Conservation (phyloP, 1,140 invertebrate species). For the Drosophila gunungcola region DNA sequence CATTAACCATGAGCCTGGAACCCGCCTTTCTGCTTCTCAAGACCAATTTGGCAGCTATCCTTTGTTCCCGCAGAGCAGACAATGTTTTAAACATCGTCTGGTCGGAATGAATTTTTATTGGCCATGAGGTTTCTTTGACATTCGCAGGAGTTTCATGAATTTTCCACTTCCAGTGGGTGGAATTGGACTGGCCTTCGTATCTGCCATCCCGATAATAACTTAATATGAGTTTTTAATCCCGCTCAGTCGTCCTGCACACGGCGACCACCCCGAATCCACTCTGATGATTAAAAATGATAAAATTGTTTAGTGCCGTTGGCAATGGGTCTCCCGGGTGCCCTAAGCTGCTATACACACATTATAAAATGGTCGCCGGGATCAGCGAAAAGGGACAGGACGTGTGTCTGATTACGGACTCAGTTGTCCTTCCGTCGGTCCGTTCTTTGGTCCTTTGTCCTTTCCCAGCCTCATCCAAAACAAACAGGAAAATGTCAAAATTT, state of each 20-base stretch:
- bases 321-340: conserved; percentile 75
- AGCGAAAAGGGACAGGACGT: conserved; percentile 58
- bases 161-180: conserved; percentile 25
- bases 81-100: conserved; percentile 71
- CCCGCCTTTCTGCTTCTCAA: conserved; percentile 15
- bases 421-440: conserved; percentile 16
- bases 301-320: conserved; percentile 81
- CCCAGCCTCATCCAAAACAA: conserved; percentile 55
- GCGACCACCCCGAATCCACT: conserved; percentile 65
- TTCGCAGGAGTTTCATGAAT: conserved; percentile 46
- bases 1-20: conserved; percentile 74
- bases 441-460: neutral
- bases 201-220: conserved; percentile 78
- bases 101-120: conserved; percentile 77
- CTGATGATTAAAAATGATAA: conserved; percentile 85
- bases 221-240: conserved; percentile 84
- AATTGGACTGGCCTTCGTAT: conserved; percentile 7
- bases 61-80: conserved; percentile 61
- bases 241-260: conserved; percentile 37
- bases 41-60: conserved; percentile 76
- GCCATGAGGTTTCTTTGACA: conserved; percentile 41
- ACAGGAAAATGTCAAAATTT: conserved; percentile 80
- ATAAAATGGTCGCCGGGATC: conserved; percentile 84
- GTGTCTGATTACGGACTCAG: conserved; percentile 52
- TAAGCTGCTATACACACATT: conserved; percentile 84